Evolutionary conservation across 2,113 vertebrate species (phyloP).

Genomic region (Triplophysa siluroides): DNA sequence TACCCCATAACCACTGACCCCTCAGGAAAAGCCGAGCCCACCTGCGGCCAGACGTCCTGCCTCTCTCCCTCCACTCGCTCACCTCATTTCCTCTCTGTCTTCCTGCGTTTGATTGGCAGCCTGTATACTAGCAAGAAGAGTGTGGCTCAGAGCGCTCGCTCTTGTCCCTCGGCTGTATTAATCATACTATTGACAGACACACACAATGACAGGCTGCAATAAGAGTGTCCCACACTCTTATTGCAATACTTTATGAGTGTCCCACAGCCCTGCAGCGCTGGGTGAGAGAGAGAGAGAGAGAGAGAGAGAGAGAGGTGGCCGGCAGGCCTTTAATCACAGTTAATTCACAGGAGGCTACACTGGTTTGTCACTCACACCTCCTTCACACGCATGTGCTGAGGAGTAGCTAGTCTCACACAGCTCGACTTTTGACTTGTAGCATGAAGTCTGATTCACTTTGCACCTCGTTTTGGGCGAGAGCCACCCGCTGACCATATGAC

Average conservation of each 20-base stretch:
- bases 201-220: conserved; percentile 51
- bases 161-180: conserved; percentile 49
- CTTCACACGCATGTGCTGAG: conserved; percentile 36
- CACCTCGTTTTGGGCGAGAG: conserved; percentile 60
- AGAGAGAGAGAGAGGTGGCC: neutral
- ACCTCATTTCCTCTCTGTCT: conserved; percentile 42
- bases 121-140: conserved; percentile 20
- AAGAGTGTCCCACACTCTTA: too few relatives aligned
- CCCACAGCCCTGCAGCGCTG: conserved; percentile 44
- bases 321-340: conserved; percentile 81
- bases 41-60: conserved; percentile 12
- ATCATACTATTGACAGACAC: conserved; percentile 52
- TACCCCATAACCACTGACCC: conserved; percentile 40
- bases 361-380: conserved; percentile 39
- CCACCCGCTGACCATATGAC: neutral
- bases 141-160: conserved; percentile 20
- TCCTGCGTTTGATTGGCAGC: conserved; percentile 49
- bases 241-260: conserved; percentile 52
- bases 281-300: neutral
- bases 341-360: conserved; percentile 78
- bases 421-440: conserved; percentile 55
- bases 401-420: conserved; percentile 36
- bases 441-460: conserved; percentile 48
- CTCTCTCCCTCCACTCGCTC: neutral
- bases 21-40: conserved; percentile 30